These are phyloP conservation scores for Apotomis betuletana DNA, from an alignment of 2,888 invertebrate genomes.

Conservation along the genomic window DNA sequence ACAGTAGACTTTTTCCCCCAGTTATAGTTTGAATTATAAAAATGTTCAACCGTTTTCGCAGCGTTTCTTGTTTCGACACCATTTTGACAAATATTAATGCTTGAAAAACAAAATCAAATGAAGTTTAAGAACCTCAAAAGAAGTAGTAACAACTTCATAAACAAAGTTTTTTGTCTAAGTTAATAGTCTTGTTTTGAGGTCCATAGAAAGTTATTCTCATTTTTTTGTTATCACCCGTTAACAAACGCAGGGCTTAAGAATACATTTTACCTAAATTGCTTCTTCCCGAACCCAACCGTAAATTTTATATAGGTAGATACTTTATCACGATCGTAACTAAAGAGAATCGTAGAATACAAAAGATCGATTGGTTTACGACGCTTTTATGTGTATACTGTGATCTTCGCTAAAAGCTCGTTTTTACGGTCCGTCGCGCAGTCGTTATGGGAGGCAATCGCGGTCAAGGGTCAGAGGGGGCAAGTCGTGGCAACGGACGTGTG, in stretches of 20 bases:
- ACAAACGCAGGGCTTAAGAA: neutral
- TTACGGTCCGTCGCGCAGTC: conserved; percentile 24
- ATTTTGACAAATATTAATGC: too few species aligned
- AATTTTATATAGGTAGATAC: conserved; percentile 34
- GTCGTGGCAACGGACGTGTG: neutral
- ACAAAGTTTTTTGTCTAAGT: too few species aligned
- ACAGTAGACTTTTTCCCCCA: too few species aligned
- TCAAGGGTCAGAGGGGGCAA: conserved; percentile 24
- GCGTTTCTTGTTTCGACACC: too few species aligned
- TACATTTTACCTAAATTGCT: conserved; percentile 19
- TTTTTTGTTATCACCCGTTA: too few species aligned
- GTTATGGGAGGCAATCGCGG: conserved; percentile 29
- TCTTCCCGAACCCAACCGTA: conserved; percentile 25
- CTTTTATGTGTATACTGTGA: conserved; percentile 36
- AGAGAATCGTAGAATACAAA: conserved; percentile 35
- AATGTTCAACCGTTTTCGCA: too few species aligned
- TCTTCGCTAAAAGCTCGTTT: conserved; percentile 36
- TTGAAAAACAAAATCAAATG: too few species aligned
- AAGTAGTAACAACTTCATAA: too few species aligned
- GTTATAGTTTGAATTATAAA: too few species aligned
- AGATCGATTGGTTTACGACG: conserved; percentile 38
- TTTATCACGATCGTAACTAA: conserved; percentile 39
- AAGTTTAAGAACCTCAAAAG: too few species aligned
- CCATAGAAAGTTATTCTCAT: too few species aligned
- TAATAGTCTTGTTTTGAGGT: too few species aligned